phyloP scores from a whole-genome alignment of 2,797 vertebrate genomes.

The Microctenopoma steveboyesi region DNA sequence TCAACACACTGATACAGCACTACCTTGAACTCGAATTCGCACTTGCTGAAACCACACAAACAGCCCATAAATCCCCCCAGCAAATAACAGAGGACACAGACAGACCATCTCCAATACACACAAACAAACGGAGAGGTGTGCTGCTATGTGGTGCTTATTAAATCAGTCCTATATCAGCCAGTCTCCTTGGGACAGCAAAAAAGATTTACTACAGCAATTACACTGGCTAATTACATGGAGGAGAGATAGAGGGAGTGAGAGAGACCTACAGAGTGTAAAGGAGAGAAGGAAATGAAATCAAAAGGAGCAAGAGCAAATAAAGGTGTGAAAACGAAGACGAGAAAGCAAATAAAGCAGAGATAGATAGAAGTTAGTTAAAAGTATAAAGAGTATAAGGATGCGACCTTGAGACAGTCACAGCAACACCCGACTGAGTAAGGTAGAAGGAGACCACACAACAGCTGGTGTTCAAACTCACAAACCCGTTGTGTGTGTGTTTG shows the following conservation, averaged over 20 bases:
- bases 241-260: constrained; percentile 64
- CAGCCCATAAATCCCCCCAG: constrained; percentile 78
- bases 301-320: constrained; percentile 67
- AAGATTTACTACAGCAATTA: constrained; percentile 88
- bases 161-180: constrained; percentile 84
- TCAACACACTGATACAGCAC: constrained; percentile 69
- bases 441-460: constrained; percentile 31
- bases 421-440: constrained; percentile 31
- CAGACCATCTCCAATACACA: constrained; percentile 27
- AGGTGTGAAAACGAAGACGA: constrained; percentile 58
- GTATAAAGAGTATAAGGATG: constrained; percentile 51
- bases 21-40: constrained; percentile 79
- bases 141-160: constrained; percentile 81
- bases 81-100: constrained; percentile 77
- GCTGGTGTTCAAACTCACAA: constrained; percentile 49
- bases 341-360: constrained; percentile 54
- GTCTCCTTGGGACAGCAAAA: constrained; percentile 81
- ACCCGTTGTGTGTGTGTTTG: constrained; percentile 16
- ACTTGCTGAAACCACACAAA: constrained; percentile 80
- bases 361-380: constrained; percentile 58
- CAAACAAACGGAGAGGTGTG: constrained; percentile 63
- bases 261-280: constrained; percentile 65
- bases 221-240: constrained; percentile 82
- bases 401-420: constrained; percentile 71
- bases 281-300: constrained; percentile 74